Evolutionary conservation across 2,797 vertebrate species (phyloP).

Genomic region (Poliocrania exsul): DNA sequence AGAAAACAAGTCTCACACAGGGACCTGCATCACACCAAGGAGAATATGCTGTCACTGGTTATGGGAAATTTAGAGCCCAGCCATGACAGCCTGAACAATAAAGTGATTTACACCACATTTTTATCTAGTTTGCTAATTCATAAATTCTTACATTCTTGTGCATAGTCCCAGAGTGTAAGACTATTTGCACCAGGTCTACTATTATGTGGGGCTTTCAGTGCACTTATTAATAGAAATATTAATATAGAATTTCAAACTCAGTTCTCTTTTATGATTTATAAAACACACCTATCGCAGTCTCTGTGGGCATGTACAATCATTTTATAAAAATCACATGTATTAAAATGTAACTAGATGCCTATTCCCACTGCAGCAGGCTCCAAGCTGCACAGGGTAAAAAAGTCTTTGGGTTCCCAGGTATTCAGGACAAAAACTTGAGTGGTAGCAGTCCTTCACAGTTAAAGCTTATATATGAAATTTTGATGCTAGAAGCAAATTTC

Average conservation of each 20-base stretch:
- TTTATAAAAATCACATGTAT: conserved; percentile 36
- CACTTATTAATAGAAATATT: conserved; percentile 45
- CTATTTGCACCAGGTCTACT: not conserved
- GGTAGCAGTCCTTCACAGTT: not conserved
- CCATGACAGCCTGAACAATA: not conserved
- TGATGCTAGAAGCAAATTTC: not conserved
- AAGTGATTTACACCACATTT: conserved; percentile 37
- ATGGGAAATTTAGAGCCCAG: conserved; percentile 18
- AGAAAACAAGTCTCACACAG: not conserved
- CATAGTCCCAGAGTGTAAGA: not conserved
- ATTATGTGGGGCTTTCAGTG: not conserved
- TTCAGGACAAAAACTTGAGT: not conserved
- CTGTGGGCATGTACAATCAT: conserved; percentile 14
- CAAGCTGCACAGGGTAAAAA: not conserved
- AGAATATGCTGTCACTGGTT: conserved; percentile 17
- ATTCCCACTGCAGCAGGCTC: not conserved
- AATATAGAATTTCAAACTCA: conserved; percentile 10
- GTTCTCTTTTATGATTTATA: conserved; percentile 49
- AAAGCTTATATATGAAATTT: not conserved
- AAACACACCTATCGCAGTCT: conserved; percentile 12
- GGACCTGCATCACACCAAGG: not conserved
- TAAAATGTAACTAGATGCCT: conserved; percentile 46
- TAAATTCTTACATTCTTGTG: conserved; percentile 19
- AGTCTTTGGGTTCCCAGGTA: not conserved
- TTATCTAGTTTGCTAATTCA: conserved; percentile 25